Conservation (phyloP, 2,113 vertebrate genomes). For the Vicugna pacos region DNA sequence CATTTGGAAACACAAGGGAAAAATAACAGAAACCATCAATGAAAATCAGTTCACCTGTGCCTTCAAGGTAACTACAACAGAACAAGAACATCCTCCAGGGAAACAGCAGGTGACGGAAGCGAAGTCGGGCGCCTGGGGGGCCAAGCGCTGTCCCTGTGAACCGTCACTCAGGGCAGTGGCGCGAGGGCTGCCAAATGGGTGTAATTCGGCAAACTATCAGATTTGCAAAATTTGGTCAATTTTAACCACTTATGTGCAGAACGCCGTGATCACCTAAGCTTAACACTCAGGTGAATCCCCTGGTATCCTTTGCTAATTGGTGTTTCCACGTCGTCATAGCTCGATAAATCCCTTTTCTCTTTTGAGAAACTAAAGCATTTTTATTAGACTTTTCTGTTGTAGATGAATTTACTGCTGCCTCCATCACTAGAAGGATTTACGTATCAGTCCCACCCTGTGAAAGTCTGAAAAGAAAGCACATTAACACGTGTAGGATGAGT, state of each 20-base stretch:
- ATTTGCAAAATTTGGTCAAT: background rate
- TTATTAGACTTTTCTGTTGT: background rate
- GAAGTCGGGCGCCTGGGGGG: background rate
- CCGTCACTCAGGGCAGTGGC: background rate
- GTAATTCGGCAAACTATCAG: background rate
- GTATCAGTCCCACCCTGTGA: background rate
- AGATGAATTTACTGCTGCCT: background rate
- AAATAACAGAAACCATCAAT: background rate
- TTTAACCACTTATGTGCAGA: background rate
- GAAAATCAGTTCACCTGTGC: background rate
- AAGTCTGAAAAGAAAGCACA: background rate
- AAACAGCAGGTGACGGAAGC: background rate
- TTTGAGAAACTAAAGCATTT: background rate
- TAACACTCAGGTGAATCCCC: background rate
- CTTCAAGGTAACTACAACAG: background rate
- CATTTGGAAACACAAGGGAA: background rate
- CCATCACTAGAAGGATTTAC: background rate
- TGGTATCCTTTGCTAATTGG: background rate
- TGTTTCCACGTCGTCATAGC: background rate
- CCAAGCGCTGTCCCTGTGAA: fast-evolving
- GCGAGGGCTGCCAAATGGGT: too few relatives aligned
- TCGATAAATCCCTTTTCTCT: background rate
- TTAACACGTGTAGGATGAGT: background rate
- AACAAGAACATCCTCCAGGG: background rate
- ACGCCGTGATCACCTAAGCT: background rate